A percentile compares a stretch with the other conserved stretches of the same genome.
Evolutionary conservation across 2,888 invertebrate genomes (phyloP).

Genomic region (Poecilobothrus nobilitatus): DNA sequence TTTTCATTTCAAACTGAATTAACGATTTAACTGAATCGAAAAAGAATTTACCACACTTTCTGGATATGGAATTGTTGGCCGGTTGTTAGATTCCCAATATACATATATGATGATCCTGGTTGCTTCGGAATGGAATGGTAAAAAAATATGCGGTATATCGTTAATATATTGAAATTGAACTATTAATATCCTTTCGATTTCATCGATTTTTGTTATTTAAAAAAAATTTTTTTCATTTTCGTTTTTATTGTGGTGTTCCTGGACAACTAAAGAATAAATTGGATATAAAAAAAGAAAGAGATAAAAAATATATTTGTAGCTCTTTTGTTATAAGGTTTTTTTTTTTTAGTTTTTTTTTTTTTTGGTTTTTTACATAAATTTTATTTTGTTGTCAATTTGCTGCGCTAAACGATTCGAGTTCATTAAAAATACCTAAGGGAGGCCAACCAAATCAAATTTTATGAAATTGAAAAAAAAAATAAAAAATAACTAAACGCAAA

Average conservation of each 20-base stretch:
- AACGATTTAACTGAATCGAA: neutral
- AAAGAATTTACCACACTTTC: too few species aligned
- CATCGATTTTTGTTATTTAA: neutral
- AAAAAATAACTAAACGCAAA: constrained; percentile 33
- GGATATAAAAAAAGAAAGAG: neutral
- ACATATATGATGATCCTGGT: too few species aligned
- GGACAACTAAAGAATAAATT: neutral
- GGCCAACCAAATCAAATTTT: constrained; percentile 6
- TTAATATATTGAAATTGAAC: neutral
- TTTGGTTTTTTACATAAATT: neutral
- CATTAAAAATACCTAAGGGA: constrained; percentile 6
- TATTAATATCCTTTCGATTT: constrained; percentile 4
- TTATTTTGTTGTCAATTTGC: neutral
- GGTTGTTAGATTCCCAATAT: too few species aligned
- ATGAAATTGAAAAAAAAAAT: constrained; percentile 11
- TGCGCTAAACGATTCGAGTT: constrained; percentile 6
- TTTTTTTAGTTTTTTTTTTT: neutral
- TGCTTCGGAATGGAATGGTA: too few species aligned
- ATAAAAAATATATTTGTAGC: too few species aligned
- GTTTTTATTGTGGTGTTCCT: neutral
- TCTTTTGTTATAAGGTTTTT: too few species aligned
- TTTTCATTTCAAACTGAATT: neutral
- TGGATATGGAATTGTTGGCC: too few species aligned
- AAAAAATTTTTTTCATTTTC: neutral
- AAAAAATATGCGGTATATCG: too few species aligned